phyloP scores from a whole-genome alignment of 2,888 invertebrate genomes.

The Synergus laeviventris region DNA sequence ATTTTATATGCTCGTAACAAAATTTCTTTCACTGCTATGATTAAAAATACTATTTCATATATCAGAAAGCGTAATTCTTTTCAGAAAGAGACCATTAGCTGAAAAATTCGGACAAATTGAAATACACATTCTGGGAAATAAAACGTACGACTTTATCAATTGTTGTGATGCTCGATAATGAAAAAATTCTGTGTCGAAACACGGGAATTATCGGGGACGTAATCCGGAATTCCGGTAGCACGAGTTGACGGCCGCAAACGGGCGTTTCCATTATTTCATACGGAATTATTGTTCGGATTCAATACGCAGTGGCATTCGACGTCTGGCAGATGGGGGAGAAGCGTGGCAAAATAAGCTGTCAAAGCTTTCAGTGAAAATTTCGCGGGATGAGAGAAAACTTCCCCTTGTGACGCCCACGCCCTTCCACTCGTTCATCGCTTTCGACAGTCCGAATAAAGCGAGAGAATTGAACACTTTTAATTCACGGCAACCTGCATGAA shows the following conservation, averaged over 20 bases:
- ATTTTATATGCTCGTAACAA: no score
- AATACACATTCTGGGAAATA: background rate
- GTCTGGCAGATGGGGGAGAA: constrained; percentile 55
- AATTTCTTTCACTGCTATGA: no score
- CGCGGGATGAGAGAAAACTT: constrained; percentile 20
- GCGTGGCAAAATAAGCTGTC: constrained; percentile 69
- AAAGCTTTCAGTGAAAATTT: constrained; percentile 66
- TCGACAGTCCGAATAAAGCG: constrained; percentile 6
- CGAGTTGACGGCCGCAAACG: constrained; percentile 49
- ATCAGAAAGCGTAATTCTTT: no score
- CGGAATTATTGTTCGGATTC: constrained; percentile 68
- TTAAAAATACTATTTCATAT: no score
- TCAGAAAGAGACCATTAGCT: background rate
- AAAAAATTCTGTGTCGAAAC: constrained; percentile 54
- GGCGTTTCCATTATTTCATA: constrained; percentile 59
- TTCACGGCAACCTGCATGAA: background rate
- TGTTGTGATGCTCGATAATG: constrained; percentile 37
- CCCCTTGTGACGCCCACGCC: constrained; percentile 16
- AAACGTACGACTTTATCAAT: background rate
- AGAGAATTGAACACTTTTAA: constrained; percentile 11
- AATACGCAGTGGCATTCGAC: constrained; percentile 68
- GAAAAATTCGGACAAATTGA: no score
- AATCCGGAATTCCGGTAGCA: constrained; percentile 61
- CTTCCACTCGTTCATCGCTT: constrained; percentile 5
- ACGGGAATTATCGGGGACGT: constrained; percentile 60